These are phyloP conservation scores for Pollimyrus isidori DNA, from an alignment of 2,113 vertebrate genomes.

Conservation along the genomic window DNA sequence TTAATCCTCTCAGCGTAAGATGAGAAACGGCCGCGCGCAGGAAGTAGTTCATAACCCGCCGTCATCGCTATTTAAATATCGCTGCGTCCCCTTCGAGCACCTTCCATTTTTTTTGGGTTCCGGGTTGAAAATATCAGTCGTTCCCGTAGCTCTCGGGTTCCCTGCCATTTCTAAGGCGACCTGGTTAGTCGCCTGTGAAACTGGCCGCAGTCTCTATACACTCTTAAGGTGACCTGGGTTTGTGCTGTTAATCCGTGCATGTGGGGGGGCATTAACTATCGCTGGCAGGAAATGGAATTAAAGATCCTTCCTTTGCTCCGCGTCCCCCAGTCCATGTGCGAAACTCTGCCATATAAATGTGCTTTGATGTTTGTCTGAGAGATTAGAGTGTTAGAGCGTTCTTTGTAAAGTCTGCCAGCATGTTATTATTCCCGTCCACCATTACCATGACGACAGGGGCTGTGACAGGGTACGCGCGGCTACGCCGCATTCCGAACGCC, in stretches of 20 bases:
- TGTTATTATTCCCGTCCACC: neutral
- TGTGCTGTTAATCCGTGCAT: neutral
- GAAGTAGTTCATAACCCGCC: neutral
- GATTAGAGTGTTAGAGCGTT: neutral
- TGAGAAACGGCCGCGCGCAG: conserved; percentile 3
- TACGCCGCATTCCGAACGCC: too few relatives aligned
- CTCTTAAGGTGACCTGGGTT: neutral
- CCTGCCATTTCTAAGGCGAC: neutral
- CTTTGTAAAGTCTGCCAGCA: neutral
- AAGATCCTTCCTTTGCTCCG: neutral
- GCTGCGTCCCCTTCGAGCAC: neutral
- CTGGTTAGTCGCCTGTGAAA: conserved; percentile 12
- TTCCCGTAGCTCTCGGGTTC: neutral
- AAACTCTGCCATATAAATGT: neutral
- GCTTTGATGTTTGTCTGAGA: neutral
- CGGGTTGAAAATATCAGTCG: neutral
- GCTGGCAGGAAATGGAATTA: neutral
- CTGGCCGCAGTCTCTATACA: neutral
- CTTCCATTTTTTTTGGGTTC: neutral
- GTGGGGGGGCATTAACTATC: neutral
- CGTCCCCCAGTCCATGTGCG: neutral
- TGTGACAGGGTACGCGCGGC: neutral
- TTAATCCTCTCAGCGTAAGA: conserved; percentile 24
- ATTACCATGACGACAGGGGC: conserved; percentile 2
- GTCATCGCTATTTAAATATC: neutral